A percentile compares a stretch with the other conserved stretches of the same genome.
Conservation (phyloP, 64 coral and sea anemone genomes). For the Orbicella faveolata region DNA sequence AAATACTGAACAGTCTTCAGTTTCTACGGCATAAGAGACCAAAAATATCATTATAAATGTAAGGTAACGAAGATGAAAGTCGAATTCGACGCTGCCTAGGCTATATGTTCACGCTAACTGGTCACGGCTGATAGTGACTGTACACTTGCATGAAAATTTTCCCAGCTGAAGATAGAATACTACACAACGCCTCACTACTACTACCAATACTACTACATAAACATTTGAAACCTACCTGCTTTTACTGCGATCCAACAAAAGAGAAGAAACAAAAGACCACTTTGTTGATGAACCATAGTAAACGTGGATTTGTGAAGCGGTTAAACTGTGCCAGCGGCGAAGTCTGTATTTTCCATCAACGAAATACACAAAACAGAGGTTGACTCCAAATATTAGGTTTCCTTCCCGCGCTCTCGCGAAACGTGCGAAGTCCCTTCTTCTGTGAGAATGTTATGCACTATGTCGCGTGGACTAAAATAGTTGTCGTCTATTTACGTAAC, state of each 20-base stretch:
- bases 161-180: neutral
- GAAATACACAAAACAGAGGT: neutral
- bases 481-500: neutral
- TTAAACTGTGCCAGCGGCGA: neutral
- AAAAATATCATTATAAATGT: neutral
- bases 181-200: neutral
- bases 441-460: neutral
- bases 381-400: neutral
- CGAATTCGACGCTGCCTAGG: neutral
- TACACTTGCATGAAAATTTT: constrained; percentile 7
- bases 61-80: neutral
- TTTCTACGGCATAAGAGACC: neutral
- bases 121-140: neutral
- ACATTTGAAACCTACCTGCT: constrained; percentile 14
- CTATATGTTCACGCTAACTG: neutral
- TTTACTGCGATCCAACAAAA: constrained; percentile 24
- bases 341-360: neutral
- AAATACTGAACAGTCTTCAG: neutral
- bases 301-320: neutral
- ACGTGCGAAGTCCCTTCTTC: neutral
- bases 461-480: neutral
- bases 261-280: constrained; percentile 26
- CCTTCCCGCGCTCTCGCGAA: neutral
- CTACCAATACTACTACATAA: neutral
- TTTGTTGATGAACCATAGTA: constrained; percentile 30